Conservation (phyloP, 2,797 vertebrate genomes). For the Trichosurus vulpecula region DNA sequence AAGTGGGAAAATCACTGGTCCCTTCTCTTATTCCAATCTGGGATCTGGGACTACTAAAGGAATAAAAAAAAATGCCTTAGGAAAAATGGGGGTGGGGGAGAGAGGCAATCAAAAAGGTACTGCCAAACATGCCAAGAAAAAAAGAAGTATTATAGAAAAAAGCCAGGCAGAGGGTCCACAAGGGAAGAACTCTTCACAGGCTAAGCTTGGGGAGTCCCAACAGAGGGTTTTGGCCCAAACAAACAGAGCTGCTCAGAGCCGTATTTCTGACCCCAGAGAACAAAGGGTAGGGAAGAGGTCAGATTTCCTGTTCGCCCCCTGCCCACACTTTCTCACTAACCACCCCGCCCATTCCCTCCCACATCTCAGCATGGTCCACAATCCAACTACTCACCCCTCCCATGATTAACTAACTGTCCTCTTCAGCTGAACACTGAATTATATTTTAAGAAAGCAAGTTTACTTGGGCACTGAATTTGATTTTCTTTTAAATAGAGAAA, state of each 20-base stretch:
- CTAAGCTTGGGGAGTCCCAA: not conserved
- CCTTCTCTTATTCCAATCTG: not conserved
- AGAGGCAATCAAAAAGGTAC: not conserved
- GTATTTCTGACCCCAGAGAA: conserved; percentile 1
- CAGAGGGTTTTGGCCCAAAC: conserved; percentile 13
- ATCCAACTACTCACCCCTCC: not conserved
- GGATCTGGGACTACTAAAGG: not conserved
- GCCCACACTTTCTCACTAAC: not conserved
- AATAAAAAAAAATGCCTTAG: not conserved
- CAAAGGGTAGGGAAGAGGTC: not conserved
- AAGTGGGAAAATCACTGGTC: not conserved
- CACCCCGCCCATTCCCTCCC: not conserved
- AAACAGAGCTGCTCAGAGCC: conserved; percentile 24
- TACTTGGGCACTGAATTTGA: not conserved
- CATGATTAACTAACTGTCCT: not conserved
- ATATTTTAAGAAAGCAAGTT: not conserved
- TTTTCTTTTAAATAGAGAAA: conserved; percentile 48
- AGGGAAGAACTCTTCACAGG: not conserved
- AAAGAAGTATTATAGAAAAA: not conserved
- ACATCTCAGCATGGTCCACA: not conserved
- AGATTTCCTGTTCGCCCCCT: not conserved
- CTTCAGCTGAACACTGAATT: not conserved
- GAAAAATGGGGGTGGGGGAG: not conserved
- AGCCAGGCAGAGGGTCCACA: not conserved
- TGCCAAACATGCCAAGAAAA: not conserved